Conservation (phyloP, 2,113 vertebrate genomes). For the Serilophus lunatus region DNA sequence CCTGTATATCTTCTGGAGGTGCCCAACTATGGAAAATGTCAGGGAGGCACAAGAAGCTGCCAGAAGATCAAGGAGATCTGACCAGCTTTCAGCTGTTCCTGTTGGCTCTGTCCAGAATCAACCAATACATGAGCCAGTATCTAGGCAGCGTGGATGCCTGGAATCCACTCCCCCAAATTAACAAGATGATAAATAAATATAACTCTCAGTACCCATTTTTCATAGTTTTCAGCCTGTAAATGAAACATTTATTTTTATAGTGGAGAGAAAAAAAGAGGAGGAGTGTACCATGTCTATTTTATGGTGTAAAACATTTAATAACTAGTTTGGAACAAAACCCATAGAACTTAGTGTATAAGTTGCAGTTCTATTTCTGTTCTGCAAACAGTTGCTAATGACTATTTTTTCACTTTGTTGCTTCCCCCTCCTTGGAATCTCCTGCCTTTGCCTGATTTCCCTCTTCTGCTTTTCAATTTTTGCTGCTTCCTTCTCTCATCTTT, state of each 20-base stretch:
- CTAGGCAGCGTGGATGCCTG: not conserved
- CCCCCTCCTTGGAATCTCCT: not conserved
- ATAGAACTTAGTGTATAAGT: not conserved
- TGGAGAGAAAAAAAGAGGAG: not conserved
- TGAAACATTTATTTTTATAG: slow-evolving; percentile 15
- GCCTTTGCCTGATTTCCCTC: not conserved
- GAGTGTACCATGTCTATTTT: not conserved
- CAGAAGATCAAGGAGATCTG: not conserved
- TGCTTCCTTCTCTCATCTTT: not conserved
- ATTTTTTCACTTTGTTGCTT: not conserved
- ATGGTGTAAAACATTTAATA: not conserved
- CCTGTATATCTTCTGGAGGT: not conserved
- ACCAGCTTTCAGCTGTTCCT: not conserved
- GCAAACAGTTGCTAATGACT: not conserved
- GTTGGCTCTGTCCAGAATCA: not conserved
- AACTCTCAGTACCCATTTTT: not conserved
- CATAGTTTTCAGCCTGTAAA: not conserved
- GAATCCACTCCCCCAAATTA: not conserved
- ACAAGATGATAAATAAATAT: not conserved
- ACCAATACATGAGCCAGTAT: not conserved
- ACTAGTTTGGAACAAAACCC: not conserved
- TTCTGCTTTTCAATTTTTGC: not conserved
- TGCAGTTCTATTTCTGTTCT: not conserved
- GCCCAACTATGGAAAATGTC: not conserved
- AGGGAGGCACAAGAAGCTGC: not conserved